Evolutionary conservation across 2,113 vertebrate genomes (phyloP).

Genomic region (Panurus biarmicus): DNA sequence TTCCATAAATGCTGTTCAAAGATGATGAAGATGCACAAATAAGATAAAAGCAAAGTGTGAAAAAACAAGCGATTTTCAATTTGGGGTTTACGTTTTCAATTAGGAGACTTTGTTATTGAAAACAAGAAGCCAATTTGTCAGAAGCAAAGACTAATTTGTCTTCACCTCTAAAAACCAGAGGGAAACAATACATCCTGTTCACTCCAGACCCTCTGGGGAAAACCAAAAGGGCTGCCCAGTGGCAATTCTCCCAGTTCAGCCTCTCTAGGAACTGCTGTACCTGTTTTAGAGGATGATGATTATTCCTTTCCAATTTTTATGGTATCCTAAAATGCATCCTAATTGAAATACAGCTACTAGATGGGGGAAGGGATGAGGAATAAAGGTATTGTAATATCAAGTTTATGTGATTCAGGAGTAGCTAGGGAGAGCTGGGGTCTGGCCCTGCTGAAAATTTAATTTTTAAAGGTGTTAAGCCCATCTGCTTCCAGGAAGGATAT

Average conservation of each 20-base stretch:
- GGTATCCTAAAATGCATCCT: neutral
- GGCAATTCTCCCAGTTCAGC: neutral
- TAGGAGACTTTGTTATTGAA: constrained; percentile 30
- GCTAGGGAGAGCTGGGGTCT: neutral
- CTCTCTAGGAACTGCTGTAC: neutral
- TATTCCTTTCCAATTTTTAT: neutral
- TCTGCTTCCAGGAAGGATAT: neutral
- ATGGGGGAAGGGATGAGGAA: neutral
- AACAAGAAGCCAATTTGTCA: constrained; percentile 44
- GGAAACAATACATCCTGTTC: constrained; percentile 13
- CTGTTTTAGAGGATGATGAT: neutral
- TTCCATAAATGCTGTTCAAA: neutral
- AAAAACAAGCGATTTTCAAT: neutral
- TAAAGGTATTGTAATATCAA: neutral
- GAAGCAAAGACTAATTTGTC: constrained; percentile 53
- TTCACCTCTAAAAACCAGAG: neutral
- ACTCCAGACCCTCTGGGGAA: neutral
- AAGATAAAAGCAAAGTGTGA: neutral
- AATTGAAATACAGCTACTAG: neutral
- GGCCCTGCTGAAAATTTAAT: neutral
- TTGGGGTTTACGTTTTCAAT: constrained; percentile 11
- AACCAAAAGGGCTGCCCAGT: neutral
- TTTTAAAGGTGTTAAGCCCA: neutral
- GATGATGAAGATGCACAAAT: neutral
- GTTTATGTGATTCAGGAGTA: neutral